Percentiles rank a stretch among this genome's conserved stretches.
These are phyloP conservation scores for Ceriagrion tenellum DNA, from an alignment of 2,888 invertebrate genomes.

Conservation along the genomic window DNA sequence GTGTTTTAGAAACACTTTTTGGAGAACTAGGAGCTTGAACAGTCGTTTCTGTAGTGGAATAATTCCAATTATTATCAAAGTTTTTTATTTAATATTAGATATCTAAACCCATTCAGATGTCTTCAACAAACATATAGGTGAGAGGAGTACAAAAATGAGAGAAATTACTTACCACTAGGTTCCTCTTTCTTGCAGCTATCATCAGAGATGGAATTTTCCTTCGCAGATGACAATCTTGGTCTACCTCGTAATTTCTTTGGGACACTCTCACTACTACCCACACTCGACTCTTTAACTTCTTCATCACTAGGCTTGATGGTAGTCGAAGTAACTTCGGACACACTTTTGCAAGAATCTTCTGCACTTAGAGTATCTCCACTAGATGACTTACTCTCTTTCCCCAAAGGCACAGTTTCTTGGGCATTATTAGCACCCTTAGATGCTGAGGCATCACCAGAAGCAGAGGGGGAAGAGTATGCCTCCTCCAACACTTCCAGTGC, in stretches of 20 bases:
- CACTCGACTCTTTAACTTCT: neutral
- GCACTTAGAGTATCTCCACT: neutral
- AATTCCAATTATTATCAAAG: too few relatives aligned
- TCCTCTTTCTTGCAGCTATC: neutral
- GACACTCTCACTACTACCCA: too few relatives aligned
- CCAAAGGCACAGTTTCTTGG: neutral
- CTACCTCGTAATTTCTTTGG: neutral
- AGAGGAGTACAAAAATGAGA: neutral
- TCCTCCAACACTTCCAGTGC: slow-evolving; percentile 70
- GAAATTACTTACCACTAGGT: neutral
- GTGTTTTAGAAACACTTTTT: neutral
- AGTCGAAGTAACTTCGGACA: neutral
- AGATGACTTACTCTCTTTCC: neutral
- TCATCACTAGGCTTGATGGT: neutral
- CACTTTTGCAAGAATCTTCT: neutral
- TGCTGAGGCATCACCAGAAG: neutral
- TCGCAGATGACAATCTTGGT: neutral
- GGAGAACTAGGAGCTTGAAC: too few relatives aligned
- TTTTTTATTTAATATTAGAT: too few relatives aligned
- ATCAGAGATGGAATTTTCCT: neutral
- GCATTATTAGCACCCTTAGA: neutral
- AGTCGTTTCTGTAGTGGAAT: too few relatives aligned
- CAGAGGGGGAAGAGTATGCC: neutral
- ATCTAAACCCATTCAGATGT: too few relatives aligned
- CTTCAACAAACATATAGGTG: neutral